Base-by-base conservation (phyloP, 2,113 vertebrate species). In the Peromyscus leucopus region DNA sequence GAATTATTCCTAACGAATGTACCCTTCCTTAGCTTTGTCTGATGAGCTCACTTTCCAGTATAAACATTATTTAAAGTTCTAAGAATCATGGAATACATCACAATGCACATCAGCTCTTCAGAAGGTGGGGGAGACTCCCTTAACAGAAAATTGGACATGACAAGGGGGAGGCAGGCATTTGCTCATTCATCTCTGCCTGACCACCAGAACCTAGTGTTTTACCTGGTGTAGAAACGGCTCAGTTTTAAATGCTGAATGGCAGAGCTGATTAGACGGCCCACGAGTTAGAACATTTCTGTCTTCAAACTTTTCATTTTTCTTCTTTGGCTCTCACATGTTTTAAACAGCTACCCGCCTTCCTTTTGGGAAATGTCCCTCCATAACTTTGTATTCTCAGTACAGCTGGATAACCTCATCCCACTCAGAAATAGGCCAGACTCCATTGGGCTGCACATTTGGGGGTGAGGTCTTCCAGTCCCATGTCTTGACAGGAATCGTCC, bases 401-500 rank as follows among this genome's bases (percentile, higher is more conserved):
- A 99, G 97, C 72, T 99, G 99, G 96, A 99, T 99, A 51, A 99
- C 99, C 22, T 99, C 98, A 12, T 99, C 99, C 99, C 99, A 99
- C 57, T 99, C 99, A 42, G 98, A 97, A 0, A 99, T 94, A 17
- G 99, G 99, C 99, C 99, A 99, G 86, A 99, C 78, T 4, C 99
- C 99, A 0, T 99, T 99, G 96, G 98, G 98, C 95, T 98, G 99
- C 46, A 99, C 99, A 0, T 99, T 99, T 61, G 98, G 97, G 0
- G 99, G 99, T 0, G 99, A 99, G 95, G 91, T 99, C 95, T 99
- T 99, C 99, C 99, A 99, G 98, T 99, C 99, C 99, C 99, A 99
- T 0, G 33, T 97, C 97, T 98, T 99, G 67, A 99, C 96, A 39
- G 99, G 99, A 91, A 99, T 97, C 92, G 98, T 99, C 99, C 99